Base-by-base conservation (phyloP, 2,888 invertebrate genomes). In the Spisula subtruncata region DNA sequence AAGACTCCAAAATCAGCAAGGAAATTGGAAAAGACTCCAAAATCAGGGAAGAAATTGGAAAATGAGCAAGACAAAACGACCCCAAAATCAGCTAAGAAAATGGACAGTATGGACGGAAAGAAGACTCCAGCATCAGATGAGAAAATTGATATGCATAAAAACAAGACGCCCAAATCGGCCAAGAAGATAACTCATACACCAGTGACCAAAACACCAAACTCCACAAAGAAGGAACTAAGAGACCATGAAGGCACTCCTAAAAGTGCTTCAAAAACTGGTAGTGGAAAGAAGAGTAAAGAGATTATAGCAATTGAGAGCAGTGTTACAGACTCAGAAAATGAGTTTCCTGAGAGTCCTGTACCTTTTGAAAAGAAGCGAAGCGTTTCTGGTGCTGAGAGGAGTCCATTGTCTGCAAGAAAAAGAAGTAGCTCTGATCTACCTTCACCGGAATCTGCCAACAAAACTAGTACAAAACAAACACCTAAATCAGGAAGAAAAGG, bases 401-500 rank as follows among this genome's bases (percentile, higher is more conserved):
- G 60, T 66, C 60, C 60, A 25, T 0, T n/a, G 10, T 66, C 60
- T 66, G 25, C 25, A 25, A 66, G 25, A 25, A n/a, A 66, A 25
- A n/a, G 25, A n/a, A 66, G 25, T 25, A 66, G 25, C 25, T 66
- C 60, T 25, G 60, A 25, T 66, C 25, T 25, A 8, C 25, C 2
- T 25, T 25, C 60, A 25, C 25, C 60, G 2, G 60, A 66, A 5
- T 66, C 25, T 66, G 60, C 60, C 25, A 25, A 25, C 60, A 60
- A n/a, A 25, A 66, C 10, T 2, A 25, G 25, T 66, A 66, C 20
- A 25, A 66, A 66, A 66, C 60, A 25, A 66, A 66, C 75, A 16
- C 35, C 35, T 32, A 83, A 60, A 66, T 66, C 83, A 66, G 66
- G 41, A 35, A 46, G 83, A 29, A 83, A 83, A 83, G 29, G 54